phyloP scores from a whole-genome alignment of 2,797 vertebrate genomes.

The Luscinia luscinia region DNA sequence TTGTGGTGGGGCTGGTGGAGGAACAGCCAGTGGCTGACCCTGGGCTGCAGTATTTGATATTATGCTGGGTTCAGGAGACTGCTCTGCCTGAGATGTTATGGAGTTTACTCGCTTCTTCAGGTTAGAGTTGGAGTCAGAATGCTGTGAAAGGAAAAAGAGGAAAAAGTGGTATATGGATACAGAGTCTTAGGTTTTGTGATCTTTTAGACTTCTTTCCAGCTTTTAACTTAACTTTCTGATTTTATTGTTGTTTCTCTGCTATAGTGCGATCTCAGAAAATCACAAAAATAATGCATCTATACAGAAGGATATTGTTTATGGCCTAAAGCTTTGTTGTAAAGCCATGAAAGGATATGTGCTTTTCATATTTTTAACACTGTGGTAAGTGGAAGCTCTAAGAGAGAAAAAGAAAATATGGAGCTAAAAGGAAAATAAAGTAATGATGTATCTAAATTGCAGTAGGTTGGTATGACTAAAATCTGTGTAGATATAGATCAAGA shows the following conservation, averaged over 20 bases:
- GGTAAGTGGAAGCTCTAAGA: neutral
- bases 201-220: neutral
- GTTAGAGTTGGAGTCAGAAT: slow-evolving; percentile 84
- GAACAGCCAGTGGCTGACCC: slow-evolving; percentile 67
- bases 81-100: slow-evolving; percentile 74
- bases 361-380: neutral
- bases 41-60: slow-evolving; percentile 70
- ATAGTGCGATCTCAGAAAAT: neutral
- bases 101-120: slow-evolving; percentile 93
- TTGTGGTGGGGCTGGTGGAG: slow-evolving; percentile 72
- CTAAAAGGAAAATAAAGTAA: neutral
- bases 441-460: neutral
- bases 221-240: neutral
- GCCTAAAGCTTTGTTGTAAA: neutral
- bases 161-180: neutral
- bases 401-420: neutral
- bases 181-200: neutral
- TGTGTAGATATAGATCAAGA: neutral
- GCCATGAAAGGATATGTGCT: neutral
- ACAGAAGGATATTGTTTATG: neutral
- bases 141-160: slow-evolving; percentile 51
- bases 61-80: slow-evolving; percentile 77
- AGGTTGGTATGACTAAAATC: neutral
- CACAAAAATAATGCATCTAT: neutral
- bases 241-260: neutral